A percentile compares a stretch with the other conserved stretches of the same genome.
phyloP scores from a whole-genome alignment of 2,113 vertebrate genomes.

The Copsychus sechellarum region DNA sequence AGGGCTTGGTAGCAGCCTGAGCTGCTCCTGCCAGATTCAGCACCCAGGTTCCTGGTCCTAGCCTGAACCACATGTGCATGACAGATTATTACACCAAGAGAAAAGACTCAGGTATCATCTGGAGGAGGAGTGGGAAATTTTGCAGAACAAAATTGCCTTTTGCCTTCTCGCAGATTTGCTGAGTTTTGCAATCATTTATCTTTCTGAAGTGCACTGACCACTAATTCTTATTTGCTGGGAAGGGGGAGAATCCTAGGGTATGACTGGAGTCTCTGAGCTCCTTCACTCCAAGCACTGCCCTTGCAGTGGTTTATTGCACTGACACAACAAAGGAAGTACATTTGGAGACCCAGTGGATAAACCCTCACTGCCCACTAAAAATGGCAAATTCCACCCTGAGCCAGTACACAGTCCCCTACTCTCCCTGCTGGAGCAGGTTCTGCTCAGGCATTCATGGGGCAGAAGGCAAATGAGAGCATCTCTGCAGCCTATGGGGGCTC shows the following conservation, averaged over 20 bases:
- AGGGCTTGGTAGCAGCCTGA: accelerated
- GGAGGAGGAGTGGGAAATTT: accelerated
- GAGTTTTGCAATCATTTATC: background rate
- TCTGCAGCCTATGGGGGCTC: background rate
- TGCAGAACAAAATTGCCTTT: background rate
- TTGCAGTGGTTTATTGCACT: background rate
- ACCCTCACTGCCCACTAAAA: background rate
- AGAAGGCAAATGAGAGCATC: background rate
- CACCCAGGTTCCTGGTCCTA: background rate
- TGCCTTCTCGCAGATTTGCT: background rate
- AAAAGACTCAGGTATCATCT: background rate
- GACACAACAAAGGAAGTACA: background rate
- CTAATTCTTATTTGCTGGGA: background rate
- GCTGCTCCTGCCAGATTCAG: background rate
- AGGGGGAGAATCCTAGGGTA: background rate
- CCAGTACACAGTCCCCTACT: accelerated
- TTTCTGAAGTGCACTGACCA: background rate
- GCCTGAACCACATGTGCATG: accelerated
- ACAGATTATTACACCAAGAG: background rate
- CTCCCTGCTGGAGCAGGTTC: background rate
- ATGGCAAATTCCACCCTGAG: background rate
- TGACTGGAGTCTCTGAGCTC: too few species aligned
- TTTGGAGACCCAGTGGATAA: background rate
- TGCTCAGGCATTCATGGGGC: background rate
- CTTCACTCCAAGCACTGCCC: background rate